Conservation (phyloP, 2,113 vertebrate genomes). For the Tyrannus savana region DNA sequence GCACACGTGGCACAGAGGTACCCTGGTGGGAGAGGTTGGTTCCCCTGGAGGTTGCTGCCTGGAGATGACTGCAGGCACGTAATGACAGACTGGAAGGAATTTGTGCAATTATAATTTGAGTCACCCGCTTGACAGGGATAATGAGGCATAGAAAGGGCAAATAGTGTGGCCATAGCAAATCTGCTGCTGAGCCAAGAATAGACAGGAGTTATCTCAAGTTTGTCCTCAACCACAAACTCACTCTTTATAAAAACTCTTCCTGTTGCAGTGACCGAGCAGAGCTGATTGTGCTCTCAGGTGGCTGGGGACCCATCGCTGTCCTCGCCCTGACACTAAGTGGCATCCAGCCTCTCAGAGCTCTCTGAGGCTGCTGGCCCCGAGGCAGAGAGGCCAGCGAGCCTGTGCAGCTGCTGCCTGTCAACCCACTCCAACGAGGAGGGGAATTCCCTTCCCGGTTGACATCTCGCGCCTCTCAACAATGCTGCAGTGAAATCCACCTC, state of each 20-base stretch:
- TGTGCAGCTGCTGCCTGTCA: constrained; percentile 42
- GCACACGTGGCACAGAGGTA: not conserved
- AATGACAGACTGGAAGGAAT: constrained; percentile 12
- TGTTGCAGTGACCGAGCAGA: not conserved
- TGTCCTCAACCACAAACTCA: constrained; percentile 23
- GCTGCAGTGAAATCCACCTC: constrained; percentile 30
- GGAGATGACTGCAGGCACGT: not conserved
- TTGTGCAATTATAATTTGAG: constrained; percentile 38
- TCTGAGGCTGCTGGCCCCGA: not conserved
- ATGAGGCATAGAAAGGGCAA: constrained; percentile 49
- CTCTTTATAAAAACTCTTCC: constrained; percentile 17
- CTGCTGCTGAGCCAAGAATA: constrained; percentile 41
- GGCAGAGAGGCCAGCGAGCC: not conserved
- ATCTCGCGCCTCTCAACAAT: constrained; percentile 43
- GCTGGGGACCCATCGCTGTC: not conserved
- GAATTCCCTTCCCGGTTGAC: constrained; percentile 27
- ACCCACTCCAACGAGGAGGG: not conserved
- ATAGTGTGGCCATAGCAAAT: not conserved
- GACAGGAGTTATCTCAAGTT: not conserved
- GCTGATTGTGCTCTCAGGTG: not conserved
- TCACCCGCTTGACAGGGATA: constrained; percentile 34
- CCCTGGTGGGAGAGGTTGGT: not conserved
- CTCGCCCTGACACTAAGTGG: not conserved
- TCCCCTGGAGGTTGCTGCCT: not conserved
- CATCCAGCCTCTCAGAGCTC: not conserved